Percentiles rank a stretch among this genome's conserved stretches.
These are phyloP conservation scores for Hyaena hyaena DNA, from an alignment of 2,113 vertebrate genomes.

Conservation along the genomic window DNA sequence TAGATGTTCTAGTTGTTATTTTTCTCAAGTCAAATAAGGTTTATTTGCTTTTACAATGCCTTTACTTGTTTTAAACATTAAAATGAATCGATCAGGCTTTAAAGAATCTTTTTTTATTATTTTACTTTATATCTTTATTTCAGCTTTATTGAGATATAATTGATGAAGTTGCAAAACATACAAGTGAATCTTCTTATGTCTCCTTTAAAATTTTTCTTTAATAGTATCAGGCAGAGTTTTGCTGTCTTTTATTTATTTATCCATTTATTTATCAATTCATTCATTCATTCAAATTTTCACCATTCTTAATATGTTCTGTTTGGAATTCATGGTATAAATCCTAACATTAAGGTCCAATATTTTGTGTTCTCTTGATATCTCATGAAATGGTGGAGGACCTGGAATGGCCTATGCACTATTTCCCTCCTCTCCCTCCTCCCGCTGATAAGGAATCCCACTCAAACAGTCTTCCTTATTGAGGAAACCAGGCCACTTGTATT, in stretches of 20 bases:
- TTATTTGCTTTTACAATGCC: neutral
- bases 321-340: neutral
- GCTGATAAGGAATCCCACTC: too few relatives aligned
- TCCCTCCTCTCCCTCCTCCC: neutral
- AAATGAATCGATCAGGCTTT: neutral
- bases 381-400: neutral
- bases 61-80: neutral
- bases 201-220: neutral
- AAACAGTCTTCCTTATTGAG: neutral
- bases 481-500: neutral
- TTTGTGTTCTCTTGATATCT: neutral
- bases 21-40: neutral
- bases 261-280: neutral
- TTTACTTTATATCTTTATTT: neutral
- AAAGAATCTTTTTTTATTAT: neutral
- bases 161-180: neutral
- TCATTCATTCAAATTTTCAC: neutral
- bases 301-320: neutral
- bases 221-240: neutral
- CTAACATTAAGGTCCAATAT: neutral
- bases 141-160: neutral
- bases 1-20: neutral
- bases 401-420: neutral
- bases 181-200: neutral
- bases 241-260: neutral